Conservation (phyloP, 2,113 vertebrate genomes). For the Gymnorhina tibicen region DNA sequence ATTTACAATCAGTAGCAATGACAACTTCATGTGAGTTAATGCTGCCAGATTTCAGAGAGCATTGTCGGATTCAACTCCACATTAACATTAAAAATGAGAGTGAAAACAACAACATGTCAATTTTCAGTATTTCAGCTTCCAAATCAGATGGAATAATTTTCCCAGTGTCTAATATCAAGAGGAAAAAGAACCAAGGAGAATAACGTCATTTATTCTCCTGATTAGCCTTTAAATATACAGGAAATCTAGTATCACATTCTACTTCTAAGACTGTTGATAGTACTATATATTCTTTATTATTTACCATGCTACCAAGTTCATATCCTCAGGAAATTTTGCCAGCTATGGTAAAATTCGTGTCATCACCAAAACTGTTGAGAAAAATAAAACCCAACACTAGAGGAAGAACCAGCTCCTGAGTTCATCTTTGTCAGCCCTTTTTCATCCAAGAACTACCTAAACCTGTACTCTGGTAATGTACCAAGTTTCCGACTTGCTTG, state of each 20-base stretch:
- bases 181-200: not conserved
- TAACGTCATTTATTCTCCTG: not conserved
- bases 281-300: not conserved
- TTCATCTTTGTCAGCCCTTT: not conserved
- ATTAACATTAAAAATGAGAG: not conserved
- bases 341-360: not conserved
- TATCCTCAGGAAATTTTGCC: not conserved
- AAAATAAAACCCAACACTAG: not conserved
- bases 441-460: not conserved
- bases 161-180: conserved; percentile 8
- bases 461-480: not conserved
- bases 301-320: not conserved
- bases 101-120: conserved; percentile 37
- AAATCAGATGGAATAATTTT: conserved; percentile 76
- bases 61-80: not conserved
- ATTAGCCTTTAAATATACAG: not conserved
- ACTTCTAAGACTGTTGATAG: not conserved
- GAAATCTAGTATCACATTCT: not conserved
- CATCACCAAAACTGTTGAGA: not conserved
- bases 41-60: not conserved
- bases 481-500: not conserved
- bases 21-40: not conserved
- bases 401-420: not conserved
- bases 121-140: conserved; percentile 63
- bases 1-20: not conserved